A percentile compares a stretch with the other conserved stretches of the same genome.
Evolutionary conservation across 1,140 invertebrate genomes (phyloP).

Genomic region (Drosophila pseudoananassae): DNA sequence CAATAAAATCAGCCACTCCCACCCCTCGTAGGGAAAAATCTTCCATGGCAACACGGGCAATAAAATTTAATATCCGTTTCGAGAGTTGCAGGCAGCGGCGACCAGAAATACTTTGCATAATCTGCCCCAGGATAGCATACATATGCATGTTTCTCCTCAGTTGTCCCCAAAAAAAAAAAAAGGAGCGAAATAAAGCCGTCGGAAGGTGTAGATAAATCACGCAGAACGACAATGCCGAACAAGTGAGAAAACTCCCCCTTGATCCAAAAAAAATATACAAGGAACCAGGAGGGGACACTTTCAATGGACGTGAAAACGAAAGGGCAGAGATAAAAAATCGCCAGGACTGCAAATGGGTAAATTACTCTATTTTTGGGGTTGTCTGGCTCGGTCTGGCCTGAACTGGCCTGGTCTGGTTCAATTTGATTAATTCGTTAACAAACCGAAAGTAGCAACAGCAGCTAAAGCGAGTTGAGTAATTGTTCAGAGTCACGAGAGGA

Average conservation of each 20-base stretch:
- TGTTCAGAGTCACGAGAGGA: slow-evolving; percentile 70
- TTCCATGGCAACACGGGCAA: slow-evolving; percentile 76
- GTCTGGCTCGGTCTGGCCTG: slow-evolving; percentile 6
- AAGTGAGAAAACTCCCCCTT: slow-evolving; percentile 74
- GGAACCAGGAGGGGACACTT: slow-evolving; percentile 49
- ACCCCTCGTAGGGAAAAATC: slow-evolving; percentile 8
- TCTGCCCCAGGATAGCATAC: slow-evolving; percentile 29
- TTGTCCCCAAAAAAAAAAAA: slow-evolving; percentile 2
- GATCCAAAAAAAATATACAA: background rate
- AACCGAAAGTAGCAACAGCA: slow-evolving; percentile 77
- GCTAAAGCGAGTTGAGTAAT: slow-evolving; percentile 67
- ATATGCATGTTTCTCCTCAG: background rate
- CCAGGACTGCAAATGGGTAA: slow-evolving; percentile 49
- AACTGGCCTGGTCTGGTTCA: slow-evolving; percentile 52
- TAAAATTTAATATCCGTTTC: slow-evolving; percentile 80
- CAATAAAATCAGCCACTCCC: slow-evolving; percentile 28
- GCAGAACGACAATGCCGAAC: slow-evolving; percentile 45
- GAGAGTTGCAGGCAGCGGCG: slow-evolving; percentile 51
- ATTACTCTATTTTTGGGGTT: slow-evolving; percentile 50
- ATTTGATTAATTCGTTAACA: slow-evolving; percentile 83
- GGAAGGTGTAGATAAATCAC: slow-evolving; percentile 77
- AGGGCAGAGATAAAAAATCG: slow-evolving; percentile 60
- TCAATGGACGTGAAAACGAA: slow-evolving; percentile 44
- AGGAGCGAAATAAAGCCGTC: slow-evolving; percentile 61
- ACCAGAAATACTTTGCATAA: slow-evolving; percentile 73